Conservation (phyloP, 2,888 invertebrate species). For the Drosophila colorata region DNA sequence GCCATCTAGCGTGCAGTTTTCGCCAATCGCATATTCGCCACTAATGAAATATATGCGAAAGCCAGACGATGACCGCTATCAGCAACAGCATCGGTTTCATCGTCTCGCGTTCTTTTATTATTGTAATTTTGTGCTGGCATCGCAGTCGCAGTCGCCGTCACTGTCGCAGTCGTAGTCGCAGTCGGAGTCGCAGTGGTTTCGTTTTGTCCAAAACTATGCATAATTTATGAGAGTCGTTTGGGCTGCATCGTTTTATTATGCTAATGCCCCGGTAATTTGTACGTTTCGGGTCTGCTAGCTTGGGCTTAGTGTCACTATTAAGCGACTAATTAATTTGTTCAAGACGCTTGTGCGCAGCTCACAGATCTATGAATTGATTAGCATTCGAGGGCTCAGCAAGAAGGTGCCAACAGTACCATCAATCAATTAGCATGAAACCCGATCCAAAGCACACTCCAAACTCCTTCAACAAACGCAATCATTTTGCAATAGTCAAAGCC, state of each 20-base stretch:
- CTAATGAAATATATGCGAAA: slow-evolving; percentile 80
- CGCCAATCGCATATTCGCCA: slow-evolving; percentile 65
- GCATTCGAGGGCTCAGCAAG: slow-evolving; percentile 59
- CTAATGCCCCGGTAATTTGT: slow-evolving; percentile 75
- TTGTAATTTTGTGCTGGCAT: slow-evolving; percentile 59
- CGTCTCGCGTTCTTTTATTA: slow-evolving; percentile 65
- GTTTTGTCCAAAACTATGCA: slow-evolving; percentile 71
- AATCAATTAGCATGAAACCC: slow-evolving; percentile 65
- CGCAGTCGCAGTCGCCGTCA: slow-evolving; percentile 5
- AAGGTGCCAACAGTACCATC: slow-evolving; percentile 74
- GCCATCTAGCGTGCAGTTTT: slow-evolving; percentile 67
- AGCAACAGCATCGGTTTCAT: slow-evolving; percentile 56
- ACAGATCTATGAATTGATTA: slow-evolving; percentile 68
- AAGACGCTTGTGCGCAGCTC: slow-evolving; percentile 47
- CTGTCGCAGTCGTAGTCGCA: background rate
- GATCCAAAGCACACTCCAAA: slow-evolving; percentile 7
- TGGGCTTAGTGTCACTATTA: slow-evolving; percentile 79
- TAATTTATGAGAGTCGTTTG: slow-evolving; percentile 75
- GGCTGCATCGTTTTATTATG: slow-evolving; percentile 79
- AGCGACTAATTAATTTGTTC: slow-evolving; percentile 80
- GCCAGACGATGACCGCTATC: slow-evolving; percentile 63
- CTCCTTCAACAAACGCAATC: slow-evolving; percentile 35
- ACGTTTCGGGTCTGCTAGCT: slow-evolving; percentile 62
- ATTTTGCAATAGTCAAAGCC: slow-evolving; percentile 53
- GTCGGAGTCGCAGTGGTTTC: slow-evolving; percentile 66